These are phyloP conservation scores for Eurois occulta DNA, from an alignment of 2,888 invertebrate genomes.

Conservation along the genomic window DNA sequence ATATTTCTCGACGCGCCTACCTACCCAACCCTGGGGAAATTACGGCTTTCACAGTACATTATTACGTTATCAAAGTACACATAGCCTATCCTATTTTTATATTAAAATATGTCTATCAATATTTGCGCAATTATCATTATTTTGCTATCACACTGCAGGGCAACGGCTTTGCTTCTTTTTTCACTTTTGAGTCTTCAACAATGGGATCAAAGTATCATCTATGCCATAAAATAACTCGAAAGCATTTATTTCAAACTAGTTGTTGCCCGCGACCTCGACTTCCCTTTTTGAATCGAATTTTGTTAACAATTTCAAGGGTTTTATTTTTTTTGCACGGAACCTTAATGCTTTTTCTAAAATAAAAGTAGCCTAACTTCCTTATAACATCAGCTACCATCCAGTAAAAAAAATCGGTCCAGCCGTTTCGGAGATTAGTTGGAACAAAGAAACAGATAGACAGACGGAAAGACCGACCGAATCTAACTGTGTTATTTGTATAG, in stretches of 20 bases:
- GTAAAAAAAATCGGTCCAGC: too few species aligned
- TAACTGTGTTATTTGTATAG: too few species aligned
- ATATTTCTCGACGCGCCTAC: slow-evolving; percentile 11
- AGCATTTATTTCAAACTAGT: neutral
- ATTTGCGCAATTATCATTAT: neutral
- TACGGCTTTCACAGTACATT: slow-evolving; percentile 26
- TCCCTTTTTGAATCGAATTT: too few species aligned
- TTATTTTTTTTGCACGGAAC: too few species aligned
- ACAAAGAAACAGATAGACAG: too few species aligned
- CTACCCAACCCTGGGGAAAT: slow-evolving; percentile 45
- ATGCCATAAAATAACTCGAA: neutral
- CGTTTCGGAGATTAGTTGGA: too few species aligned
- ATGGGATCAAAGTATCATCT: neutral
- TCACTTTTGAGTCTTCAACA: neutral
- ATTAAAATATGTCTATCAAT: slow-evolving; percentile 3
- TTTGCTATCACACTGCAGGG: neutral
- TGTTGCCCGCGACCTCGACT: too few species aligned
- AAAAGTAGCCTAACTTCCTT: too few species aligned
- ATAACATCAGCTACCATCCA: too few species aligned
- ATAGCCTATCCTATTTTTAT: slow-evolving; percentile 10
- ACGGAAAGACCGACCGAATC: too few species aligned
- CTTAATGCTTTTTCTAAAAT: too few species aligned
- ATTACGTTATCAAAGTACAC: slow-evolving; percentile 34
- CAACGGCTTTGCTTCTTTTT: neutral
- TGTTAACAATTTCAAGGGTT: too few species aligned